phyloP scores from a whole-genome alignment of 2,797 vertebrate genomes.

The Alosa sapidissima region DNA sequence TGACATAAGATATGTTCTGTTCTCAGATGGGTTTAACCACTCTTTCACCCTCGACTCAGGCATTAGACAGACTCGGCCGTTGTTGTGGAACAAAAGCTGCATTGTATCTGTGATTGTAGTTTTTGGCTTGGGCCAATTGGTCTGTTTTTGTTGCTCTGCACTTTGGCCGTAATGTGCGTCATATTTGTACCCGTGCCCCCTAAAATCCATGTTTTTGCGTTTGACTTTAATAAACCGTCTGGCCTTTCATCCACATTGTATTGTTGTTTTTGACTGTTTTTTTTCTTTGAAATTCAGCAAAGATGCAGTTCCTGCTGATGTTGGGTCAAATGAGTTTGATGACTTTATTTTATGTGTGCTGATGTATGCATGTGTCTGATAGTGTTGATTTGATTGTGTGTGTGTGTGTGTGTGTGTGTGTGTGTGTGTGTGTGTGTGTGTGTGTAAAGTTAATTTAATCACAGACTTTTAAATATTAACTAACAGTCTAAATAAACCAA shows the following conservation, averaged over 20 bases:
- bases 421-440: neutral
- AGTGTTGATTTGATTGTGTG: neutral
- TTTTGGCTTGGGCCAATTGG: slow-evolving; percentile 13
- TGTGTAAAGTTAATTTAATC: neutral
- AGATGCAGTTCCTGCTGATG: neutral
- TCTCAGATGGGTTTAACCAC: neutral
- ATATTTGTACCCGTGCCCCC: neutral
- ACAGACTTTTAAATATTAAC: too few relatives aligned
- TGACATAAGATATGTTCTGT: slow-evolving; percentile 3
- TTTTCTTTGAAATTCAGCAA: neutral
- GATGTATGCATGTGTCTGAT: neutral
- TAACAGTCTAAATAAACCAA: too few relatives aligned
- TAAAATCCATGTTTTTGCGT: slow-evolving; percentile 20
- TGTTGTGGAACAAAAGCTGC: slow-evolving; percentile 18
- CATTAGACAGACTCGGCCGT: neutral
- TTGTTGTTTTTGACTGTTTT: neutral
- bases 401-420: slow-evolving; percentile 11
- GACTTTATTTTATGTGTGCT: neutral
- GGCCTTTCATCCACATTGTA: neutral
- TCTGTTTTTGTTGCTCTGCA: slow-evolving; percentile 17
- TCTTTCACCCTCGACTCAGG: neutral
- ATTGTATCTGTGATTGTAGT: slow-evolving; percentile 22
- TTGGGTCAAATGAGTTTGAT: neutral
- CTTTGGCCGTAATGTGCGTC: slow-evolving; percentile 19
- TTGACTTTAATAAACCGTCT: slow-evolving; percentile 13